Conservation (phyloP, 2,113 vertebrate species). For the Notiomystis cincta region DNA sequence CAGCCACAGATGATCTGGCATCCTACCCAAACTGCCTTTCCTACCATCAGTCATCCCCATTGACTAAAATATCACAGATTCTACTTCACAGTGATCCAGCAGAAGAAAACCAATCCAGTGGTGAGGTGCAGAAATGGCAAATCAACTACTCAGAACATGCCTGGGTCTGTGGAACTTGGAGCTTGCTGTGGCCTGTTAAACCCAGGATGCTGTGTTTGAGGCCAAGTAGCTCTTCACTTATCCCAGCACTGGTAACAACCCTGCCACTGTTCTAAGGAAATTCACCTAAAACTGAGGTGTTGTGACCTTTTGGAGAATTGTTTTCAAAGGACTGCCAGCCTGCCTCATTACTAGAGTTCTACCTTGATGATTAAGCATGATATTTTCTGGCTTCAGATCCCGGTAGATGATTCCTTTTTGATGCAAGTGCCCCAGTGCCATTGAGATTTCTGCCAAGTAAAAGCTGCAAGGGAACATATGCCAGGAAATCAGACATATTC, state of each 20-base stretch:
- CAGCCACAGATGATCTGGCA: neutral
- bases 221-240: neutral
- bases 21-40: neutral
- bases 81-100: neutral
- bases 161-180: neutral
- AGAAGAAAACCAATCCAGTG: neutral
- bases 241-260: neutral
- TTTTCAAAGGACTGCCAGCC: constrained; percentile 33
- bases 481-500: constrained; percentile 54
- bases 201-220: neutral
- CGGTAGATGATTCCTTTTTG: constrained; percentile 99
- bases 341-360: constrained; percentile 42
- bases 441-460: constrained; percentile 99
- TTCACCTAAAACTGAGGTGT: neutral
- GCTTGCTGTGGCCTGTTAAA: neutral
- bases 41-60: neutral
- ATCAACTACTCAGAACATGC: neutral
- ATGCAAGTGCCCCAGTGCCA: constrained; percentile 98
- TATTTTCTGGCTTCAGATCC: constrained; percentile 98
- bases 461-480: constrained; percentile 81
- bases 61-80: neutral
- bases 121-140: neutral
- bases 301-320: constrained; percentile 26
- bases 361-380: constrained; percentile 99
- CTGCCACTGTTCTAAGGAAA: neutral